Evolutionary conservation across 2,113 vertebrate species (phyloP).

Genomic region (Solea solea): DNA sequence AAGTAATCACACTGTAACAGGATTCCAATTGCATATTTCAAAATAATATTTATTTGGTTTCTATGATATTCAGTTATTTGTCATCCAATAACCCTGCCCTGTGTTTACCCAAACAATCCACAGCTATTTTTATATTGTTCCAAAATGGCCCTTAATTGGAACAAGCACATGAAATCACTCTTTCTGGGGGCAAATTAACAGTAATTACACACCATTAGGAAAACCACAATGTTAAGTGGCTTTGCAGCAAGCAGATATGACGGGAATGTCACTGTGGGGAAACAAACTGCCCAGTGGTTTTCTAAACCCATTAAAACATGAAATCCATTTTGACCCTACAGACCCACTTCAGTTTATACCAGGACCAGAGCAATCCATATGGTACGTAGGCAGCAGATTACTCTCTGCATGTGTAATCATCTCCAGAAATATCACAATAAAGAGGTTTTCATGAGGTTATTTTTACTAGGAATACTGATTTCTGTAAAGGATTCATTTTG

Average conservation of each 20-base stretch:
- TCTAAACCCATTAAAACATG: constrained; percentile 67
- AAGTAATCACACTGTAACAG: not conserved
- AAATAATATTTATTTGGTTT: constrained; percentile 9
- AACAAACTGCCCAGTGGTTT: constrained; percentile 58
- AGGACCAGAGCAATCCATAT: constrained; percentile 53
- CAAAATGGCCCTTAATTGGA: constrained; percentile 10
- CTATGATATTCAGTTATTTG: not conserved
- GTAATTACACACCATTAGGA: constrained; percentile 49
- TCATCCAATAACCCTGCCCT: not conserved
- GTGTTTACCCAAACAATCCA: not conserved
- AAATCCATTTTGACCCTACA: constrained; percentile 69
- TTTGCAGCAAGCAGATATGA: constrained; percentile 30
- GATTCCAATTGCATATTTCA: constrained; percentile 15
- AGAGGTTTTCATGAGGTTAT: not conserved
- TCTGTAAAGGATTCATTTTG: not conserved
- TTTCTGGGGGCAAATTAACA: constrained; percentile 38
- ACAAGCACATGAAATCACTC: constrained; percentile 2
- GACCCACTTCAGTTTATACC: constrained; percentile 38
- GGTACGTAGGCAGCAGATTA: not conserved
- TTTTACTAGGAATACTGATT: not conserved
- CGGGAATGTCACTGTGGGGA: constrained; percentile 29
- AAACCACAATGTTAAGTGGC: constrained; percentile 29
- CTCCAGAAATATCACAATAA: constrained; percentile 17
- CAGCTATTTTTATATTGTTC: constrained; percentile 2
- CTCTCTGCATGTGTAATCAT: not conserved